These are phyloP conservation scores for Zaprionus ornatus DNA, from an alignment of 1,140 invertebrate species.

Conservation along the genomic window DNA sequence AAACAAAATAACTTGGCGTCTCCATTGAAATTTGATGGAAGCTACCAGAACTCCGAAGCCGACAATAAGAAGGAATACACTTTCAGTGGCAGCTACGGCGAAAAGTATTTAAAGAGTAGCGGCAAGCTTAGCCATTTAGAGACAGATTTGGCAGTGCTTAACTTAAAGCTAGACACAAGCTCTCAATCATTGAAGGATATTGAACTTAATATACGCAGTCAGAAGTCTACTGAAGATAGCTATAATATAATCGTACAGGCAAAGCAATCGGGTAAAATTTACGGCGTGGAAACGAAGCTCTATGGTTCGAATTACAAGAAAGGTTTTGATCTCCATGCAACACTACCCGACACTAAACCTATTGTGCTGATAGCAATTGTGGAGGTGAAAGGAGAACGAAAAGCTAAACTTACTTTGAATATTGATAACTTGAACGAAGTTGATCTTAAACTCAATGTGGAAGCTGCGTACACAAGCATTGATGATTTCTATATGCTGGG, in stretches of 20 bases:
- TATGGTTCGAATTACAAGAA: conserved; percentile 64
- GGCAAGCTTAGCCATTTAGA: conserved; percentile 33
- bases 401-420: conserved; percentile 85
- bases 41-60: conserved; percentile 44
- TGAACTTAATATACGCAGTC: conserved; percentile 85
- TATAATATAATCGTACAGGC: conserved; percentile 44
- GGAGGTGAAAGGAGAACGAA: conserved; percentile 85
- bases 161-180: conserved; percentile 83
- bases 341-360: conserved; percentile 69
- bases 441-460: conserved; percentile 84
- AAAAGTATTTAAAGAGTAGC: conserved; percentile 57
- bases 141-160: conserved; percentile 23
- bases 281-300: conserved; percentile 47
- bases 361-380: conserved; percentile 85
- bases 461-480: conserved; percentile 86
- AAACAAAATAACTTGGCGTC: conserved; percentile 47
- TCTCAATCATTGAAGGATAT: conserved; percentile 85
- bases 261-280: conserved; percentile 49
- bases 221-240: conserved; percentile 85
- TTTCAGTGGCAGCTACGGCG: conserved; percentile 54
- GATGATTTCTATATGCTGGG: conserved; percentile 88
- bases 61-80: conserved; percentile 45
- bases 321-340: conserved; percentile 50
- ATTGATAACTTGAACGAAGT: conserved; percentile 85
- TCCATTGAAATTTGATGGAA: conserved; percentile 61